Conservation (phyloP, 2,888 invertebrate species). For the Melieria picta region DNA sequence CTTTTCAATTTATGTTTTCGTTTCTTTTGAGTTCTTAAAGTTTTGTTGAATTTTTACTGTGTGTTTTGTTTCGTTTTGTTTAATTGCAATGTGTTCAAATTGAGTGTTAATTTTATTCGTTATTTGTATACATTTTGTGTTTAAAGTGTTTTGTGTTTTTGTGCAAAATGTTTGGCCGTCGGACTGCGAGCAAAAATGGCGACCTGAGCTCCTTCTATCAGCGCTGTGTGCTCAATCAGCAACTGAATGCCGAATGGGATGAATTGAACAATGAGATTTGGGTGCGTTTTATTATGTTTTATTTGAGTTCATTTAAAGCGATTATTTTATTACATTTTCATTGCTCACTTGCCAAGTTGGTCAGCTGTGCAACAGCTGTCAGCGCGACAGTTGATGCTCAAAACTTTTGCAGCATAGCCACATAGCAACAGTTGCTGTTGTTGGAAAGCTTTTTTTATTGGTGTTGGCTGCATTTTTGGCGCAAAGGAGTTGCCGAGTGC, state of each 20-base stretch:
- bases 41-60: constrained; percentile 3
- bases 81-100: constrained; percentile 15
- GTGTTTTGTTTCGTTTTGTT: constrained; percentile 9
- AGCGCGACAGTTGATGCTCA: too few species aligned
- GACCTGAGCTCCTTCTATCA: constrained; percentile 56
- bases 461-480: too few species aligned
- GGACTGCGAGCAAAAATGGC: constrained; percentile 45
- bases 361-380: too few species aligned
- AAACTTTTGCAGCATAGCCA: too few species aligned
- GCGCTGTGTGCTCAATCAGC: constrained; percentile 53
- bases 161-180: constrained; percentile 34
- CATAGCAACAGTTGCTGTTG: too few species aligned
- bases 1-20: constrained; percentile 5
- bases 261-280: constrained; percentile 58
- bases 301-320: background rate
- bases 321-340: background rate
- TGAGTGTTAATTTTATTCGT: constrained; percentile 16
- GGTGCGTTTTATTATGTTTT: constrained; percentile 54
- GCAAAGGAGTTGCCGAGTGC: too few species aligned
- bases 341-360: background rate
- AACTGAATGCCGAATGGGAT: constrained; percentile 60
- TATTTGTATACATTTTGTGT: constrained; percentile 7
- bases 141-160: background rate
- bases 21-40: background rate
- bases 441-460: too few species aligned